Evolutionary conservation across 2,888 invertebrate genomes (phyloP).

Genomic region (Hyppa rectilinea): DNA sequence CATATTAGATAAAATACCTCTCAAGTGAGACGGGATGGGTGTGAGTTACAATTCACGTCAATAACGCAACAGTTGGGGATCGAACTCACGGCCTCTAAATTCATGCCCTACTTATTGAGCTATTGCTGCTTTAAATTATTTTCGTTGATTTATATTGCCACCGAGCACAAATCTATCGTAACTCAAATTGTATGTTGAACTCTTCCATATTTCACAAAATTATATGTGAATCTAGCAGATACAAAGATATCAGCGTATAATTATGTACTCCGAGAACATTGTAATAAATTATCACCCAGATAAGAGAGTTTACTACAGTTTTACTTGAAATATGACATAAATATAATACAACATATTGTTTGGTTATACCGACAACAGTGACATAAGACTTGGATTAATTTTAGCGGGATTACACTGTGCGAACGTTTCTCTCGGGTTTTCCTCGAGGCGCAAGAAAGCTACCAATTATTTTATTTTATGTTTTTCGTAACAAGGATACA

Average conservation of each 20-base stretch:
- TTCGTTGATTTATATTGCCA: not conserved
- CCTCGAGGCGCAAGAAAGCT: constrained; percentile 35
- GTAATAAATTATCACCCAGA: constrained; percentile 60
- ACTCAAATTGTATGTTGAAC: not conserved
- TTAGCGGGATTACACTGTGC: constrained; percentile 48
- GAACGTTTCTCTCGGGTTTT: constrained; percentile 35
- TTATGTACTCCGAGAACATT: constrained; percentile 35
- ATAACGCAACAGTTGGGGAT: constrained; percentile 4
- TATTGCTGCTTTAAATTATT: not conserved
- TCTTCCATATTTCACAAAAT: not conserved
- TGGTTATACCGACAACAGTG: constrained; percentile 40
- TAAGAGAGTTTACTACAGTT: constrained; percentile 50
- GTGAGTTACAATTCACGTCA: not conserved
- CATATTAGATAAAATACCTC: not conserved
- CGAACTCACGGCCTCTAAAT: not conserved
- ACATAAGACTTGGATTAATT: constrained; percentile 58
- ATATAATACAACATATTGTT: constrained; percentile 43
- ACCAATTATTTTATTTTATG: constrained; percentile 22
- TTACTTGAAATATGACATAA: constrained; percentile 50
- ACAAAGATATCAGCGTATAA: constrained; percentile 35
- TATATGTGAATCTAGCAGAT: constrained; percentile 2
- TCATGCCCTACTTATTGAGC: not conserved
- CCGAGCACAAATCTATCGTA: not conserved
- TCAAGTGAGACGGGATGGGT: not conserved
- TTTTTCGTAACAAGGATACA: constrained; percentile 2